A percentile compares a stretch with the other conserved stretches of the same genome.
Evolutionary conservation across 2,113 vertebrate species (phyloP).

Genomic region (Lophotis ruficrista): DNA sequence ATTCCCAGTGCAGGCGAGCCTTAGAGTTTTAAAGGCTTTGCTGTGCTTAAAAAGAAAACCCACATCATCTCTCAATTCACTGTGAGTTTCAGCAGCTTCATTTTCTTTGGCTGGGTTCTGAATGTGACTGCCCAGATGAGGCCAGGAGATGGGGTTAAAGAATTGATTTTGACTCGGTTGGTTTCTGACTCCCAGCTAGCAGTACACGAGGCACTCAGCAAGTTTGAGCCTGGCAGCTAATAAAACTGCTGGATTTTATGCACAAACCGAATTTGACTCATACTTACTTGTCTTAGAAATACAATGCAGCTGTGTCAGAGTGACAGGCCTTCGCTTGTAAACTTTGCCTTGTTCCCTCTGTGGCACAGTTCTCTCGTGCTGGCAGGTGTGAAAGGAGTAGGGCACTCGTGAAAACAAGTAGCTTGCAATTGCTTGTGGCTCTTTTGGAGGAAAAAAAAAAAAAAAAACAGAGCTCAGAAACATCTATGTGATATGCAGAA

Average conservation of each 20-base stretch:
- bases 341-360: background rate
- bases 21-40: background rate
- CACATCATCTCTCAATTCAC: background rate
- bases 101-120: background rate
- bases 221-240: background rate
- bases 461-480: background rate
- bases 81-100: background rate
- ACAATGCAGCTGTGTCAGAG: background rate
- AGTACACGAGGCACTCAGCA: background rate
- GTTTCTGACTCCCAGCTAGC: background rate
- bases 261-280: background rate
- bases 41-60: background rate
- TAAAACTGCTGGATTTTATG: background rate
- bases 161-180: background rate
- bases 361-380: accelerated
- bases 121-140: background rate
- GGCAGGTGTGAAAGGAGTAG: background rate
- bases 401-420: background rate
- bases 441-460: background rate
- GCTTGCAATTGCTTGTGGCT: background rate
- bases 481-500: background rate
- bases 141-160: conserved; percentile 40
- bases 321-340: background rate
- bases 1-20: background rate
- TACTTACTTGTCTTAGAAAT: background rate